These are phyloP conservation scores for Platichthys flesus DNA, from an alignment of 2,113 vertebrate species.

Conservation along the genomic window DNA sequence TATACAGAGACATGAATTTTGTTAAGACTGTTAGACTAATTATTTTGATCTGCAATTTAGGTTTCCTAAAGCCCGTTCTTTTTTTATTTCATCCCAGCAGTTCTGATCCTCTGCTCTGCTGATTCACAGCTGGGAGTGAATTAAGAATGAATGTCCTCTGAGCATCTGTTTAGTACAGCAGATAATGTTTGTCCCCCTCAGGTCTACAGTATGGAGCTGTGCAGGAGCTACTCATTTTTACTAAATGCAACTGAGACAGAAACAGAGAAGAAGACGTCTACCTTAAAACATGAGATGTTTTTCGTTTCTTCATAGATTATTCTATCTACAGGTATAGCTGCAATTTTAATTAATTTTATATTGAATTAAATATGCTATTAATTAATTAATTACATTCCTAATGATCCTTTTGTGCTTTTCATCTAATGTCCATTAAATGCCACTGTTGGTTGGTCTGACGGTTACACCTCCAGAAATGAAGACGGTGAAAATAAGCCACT, in stretches of 20 bases:
- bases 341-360: background rate
- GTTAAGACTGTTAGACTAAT: slow-evolving; percentile 40
- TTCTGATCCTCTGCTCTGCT: slow-evolving; percentile 45
- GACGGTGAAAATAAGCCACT: background rate
- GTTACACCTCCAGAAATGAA: too few relatives aligned
- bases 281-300: background rate
- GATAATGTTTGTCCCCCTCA: slow-evolving; percentile 33
- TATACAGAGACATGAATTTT: slow-evolving; percentile 16
- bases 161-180: slow-evolving; percentile 54
- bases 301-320: background rate
- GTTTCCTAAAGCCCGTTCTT: slow-evolving; percentile 16
- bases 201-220: slow-evolving; percentile 19
- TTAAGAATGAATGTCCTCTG: slow-evolving; percentile 61
- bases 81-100: slow-evolving; percentile 47
- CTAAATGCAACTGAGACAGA: slow-evolving; percentile 11
- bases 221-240: slow-evolving; percentile 20
- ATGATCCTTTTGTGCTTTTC: background rate
- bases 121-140: slow-evolving; percentile 65
- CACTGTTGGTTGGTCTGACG: too few relatives aligned
- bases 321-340: background rate
- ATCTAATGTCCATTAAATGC: background rate
- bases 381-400: background rate
- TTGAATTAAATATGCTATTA: background rate
- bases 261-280: background rate
- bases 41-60: slow-evolving; percentile 63